Base-by-base conservation (phyloP, 2,888 invertebrate genomes). In the Myopa testacea region DNA sequence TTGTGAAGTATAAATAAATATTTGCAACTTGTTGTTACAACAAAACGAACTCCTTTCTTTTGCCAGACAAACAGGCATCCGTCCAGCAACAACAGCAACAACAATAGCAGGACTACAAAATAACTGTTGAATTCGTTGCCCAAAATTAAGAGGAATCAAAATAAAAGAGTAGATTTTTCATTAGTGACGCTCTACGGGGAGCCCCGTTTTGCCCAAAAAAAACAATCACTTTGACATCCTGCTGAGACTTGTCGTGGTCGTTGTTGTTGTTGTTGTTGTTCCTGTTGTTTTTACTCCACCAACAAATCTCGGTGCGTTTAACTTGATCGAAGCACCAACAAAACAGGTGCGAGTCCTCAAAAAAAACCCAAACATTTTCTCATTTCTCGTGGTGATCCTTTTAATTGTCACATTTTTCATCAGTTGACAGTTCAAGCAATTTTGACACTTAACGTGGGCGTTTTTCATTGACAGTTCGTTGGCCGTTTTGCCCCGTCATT, bases 401-500 rank as follows among this genome's bases (percentile, higher is more conserved):
- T 38, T 58, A 67, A 65, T 75, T 75, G 65, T 75, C 74, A 55
- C 65, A 52, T 50, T 67, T 67, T 50, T 65, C 50, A 60, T 19
- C 55, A 38, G 40, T 34, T 34, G 65, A 38, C 52, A 40, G 69
- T 50, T 63, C 14, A 62, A 65, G 26, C 16, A 7, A 4, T 37
- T 74, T 50, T 74, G 63, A 63, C 65, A 74, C 14, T 52, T 63
- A 37, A 16, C 55, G 70, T 70, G 38, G 70, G 70, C 70, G 70
- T 70, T 10, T 40, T 19, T 70, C 55, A 55, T 52, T 70, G 70
- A 70, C 70, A 70, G 70, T 70, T 55, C 19, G 26, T 70, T 52
- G 37, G 19, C 62, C 16, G 40, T 74, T 63, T 74, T 37, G 73
- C 73, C 19, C 45, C n/a, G 65, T 74, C 74, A 74, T 63, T 50